Evolutionary conservation across 53 echinoderm and acorn worm genomes (phyloP).

Genomic region (Hippasteria phrygiana): DNA sequence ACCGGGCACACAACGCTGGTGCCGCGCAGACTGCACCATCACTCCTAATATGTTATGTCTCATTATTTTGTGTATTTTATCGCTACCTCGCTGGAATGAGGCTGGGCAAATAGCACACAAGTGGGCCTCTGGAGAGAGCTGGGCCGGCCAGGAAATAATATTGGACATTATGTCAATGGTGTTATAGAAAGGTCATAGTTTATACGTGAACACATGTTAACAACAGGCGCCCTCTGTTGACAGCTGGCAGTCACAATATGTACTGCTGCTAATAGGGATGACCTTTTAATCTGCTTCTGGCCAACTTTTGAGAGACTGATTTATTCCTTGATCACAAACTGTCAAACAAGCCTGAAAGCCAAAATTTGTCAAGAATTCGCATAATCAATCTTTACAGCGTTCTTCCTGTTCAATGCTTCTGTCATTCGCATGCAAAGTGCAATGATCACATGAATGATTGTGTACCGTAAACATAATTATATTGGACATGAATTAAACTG

Average conservation of each 20-base stretch:
- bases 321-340: no score
- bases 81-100: slow-evolving; percentile 37
- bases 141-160: background rate
- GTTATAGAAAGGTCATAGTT: background rate
- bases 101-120: slow-evolving; percentile 29
- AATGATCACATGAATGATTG: no score
- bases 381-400: no score
- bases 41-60: slow-evolving; percentile 49
- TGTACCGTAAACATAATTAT: no score
- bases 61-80: slow-evolving; percentile 42
- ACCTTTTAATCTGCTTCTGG: background rate
- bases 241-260: background rate
- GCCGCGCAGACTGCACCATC: slow-evolving; percentile 46
- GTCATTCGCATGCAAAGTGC: no score
- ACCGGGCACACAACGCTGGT: slow-evolving; percentile 47
- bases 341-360: no score
- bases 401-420: no score
- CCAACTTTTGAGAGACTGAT: background rate
- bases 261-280: background rate
- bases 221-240: background rate
- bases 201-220: background rate
- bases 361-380: no score
- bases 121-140: background rate
- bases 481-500: no score
- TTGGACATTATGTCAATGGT: background rate